phyloP scores from a whole-genome alignment of 1,140 invertebrate species.

The honey bee (Apis mellifera) region DNA sequence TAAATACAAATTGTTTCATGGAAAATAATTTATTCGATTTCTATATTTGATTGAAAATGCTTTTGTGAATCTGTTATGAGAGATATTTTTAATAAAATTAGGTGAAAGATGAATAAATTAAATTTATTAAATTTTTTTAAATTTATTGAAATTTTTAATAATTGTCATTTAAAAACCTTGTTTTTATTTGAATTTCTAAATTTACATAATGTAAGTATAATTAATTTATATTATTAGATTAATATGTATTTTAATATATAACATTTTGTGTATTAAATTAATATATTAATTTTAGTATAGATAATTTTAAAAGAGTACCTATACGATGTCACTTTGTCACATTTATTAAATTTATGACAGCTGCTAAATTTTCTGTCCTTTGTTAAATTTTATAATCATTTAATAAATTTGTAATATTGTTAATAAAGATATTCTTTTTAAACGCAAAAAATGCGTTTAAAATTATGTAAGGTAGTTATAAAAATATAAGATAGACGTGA shows the following conservation, averaged over 20 bases:
- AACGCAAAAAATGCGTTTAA: no score
- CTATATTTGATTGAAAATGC: not conserved
- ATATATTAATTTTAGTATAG: not conserved
- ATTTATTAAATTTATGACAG: no score
- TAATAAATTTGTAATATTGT: no score
- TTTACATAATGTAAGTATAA: not conserved
- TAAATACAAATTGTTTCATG: not conserved
- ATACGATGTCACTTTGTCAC: no score
- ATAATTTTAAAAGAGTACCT: not conserved
- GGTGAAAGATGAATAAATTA: no score
- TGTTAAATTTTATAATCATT: no score
- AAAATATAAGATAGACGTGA: no score
- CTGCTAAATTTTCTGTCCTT: no score
- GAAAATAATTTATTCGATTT: not conserved
- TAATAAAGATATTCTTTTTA: no score
- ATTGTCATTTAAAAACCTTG: not conserved
- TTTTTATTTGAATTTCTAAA: not conserved
- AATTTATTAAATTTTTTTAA: no score
- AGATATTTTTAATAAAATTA: not conserved
- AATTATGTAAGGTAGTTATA: no score
- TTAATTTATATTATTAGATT: not conserved
- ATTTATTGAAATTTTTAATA: no score
- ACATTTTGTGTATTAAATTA: not conserved
- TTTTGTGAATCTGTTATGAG: not conserved
- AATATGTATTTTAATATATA: not conserved